These are phyloP conservation scores for Chiroxiphia lanceolata DNA, from an alignment of 2,797 vertebrate species.

Conservation along the genomic window DNA sequence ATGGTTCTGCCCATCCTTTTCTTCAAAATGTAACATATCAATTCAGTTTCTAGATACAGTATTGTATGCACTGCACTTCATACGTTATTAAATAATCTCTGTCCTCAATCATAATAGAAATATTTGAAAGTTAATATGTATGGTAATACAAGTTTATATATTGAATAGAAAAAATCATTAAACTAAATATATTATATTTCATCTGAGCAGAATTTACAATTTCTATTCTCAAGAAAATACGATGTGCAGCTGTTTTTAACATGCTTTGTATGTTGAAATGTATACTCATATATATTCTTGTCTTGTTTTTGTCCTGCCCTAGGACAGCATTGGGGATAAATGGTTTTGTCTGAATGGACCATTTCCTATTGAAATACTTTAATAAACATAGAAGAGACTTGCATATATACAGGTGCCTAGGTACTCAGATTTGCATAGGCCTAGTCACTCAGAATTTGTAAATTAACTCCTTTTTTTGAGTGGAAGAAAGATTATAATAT, in stretches of 20 bases:
- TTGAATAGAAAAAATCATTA: not conserved
- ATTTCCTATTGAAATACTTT: conserved; percentile 26
- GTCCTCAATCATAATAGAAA: not conserved
- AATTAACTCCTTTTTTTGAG: not conserved
- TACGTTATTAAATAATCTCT: not conserved
- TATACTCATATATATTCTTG: not conserved
- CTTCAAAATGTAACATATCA: not conserved
- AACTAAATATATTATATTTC: not conserved
- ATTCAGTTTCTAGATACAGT: not conserved
- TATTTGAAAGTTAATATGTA: not conserved
- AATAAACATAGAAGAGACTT: not conserved
- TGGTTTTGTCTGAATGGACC: not conserved
- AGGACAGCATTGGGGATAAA: not conserved
- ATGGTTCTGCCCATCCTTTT: not conserved
- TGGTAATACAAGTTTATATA: not conserved
- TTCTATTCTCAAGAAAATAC: not conserved
- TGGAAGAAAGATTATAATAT: not conserved
- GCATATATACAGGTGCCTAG: not conserved
- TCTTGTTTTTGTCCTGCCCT: not conserved
- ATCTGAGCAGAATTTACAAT: not conserved
- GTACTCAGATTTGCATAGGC: not conserved
- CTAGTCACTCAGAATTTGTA: not conserved
- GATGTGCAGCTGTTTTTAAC: not conserved
- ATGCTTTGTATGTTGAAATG: not conserved
- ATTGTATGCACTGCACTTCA: not conserved